These are phyloP conservation scores for Choloepus hoffmanni DNA, from an alignment of 2,113 vertebrate species.

Conservation along the genomic window DNA sequence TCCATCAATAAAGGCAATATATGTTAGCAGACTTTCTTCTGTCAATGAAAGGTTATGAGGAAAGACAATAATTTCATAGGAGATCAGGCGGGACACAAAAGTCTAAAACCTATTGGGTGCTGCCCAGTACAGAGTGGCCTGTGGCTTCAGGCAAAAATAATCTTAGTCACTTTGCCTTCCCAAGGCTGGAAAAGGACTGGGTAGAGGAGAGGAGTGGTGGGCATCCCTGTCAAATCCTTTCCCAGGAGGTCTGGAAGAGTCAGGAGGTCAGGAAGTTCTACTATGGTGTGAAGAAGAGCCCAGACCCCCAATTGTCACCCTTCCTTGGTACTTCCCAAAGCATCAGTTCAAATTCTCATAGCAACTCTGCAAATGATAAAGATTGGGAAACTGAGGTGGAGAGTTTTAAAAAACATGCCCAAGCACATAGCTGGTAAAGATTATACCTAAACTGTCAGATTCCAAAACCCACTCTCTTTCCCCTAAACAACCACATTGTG, in stretches of 20 bases:
- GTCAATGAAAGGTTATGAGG: constrained; percentile 5
- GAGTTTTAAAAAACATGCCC: background rate
- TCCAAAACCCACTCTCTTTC: background rate
- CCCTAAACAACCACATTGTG: background rate
- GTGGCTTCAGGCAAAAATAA: background rate
- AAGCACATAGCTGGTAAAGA: background rate
- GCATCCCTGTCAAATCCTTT: background rate
- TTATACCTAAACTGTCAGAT: background rate
- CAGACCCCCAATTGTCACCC: background rate
- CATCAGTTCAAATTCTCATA: background rate
- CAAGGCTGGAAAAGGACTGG: background rate
- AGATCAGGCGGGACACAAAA: background rate
- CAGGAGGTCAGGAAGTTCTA: background rate
- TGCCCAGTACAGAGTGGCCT: background rate
- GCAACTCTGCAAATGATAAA: background rate
- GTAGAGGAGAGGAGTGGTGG: background rate
- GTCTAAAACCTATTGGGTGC: background rate
- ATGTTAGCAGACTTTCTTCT: background rate
- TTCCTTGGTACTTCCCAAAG: background rate
- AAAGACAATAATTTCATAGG: constrained; percentile 27
- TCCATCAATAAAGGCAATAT: constrained; percentile 11
- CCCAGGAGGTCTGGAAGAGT: background rate
- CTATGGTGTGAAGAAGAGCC: background rate
- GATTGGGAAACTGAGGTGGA: background rate
- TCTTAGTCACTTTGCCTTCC: background rate